phyloP scores from a whole-genome alignment of 1,140 invertebrate species.

The Drosophila nebulosa region DNA sequence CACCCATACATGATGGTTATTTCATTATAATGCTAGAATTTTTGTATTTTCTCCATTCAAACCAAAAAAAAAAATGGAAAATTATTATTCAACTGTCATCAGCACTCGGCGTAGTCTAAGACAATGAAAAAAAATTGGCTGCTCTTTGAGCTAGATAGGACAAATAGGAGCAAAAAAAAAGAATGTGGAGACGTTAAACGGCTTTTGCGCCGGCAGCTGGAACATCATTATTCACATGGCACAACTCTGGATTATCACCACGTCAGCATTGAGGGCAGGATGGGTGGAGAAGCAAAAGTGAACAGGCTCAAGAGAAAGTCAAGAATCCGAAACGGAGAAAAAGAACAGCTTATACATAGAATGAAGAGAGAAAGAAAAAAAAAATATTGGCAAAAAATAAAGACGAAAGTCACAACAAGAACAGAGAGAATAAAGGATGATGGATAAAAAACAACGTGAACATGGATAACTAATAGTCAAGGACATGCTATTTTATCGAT shows the following conservation, averaged over 20 bases:
- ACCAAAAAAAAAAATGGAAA: not conserved
- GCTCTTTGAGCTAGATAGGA: constrained; percentile 2
- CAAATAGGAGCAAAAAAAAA: not conserved
- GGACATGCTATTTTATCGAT: constrained; percentile 41
- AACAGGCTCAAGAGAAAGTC: constrained; percentile 36
- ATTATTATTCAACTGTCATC: constrained; percentile 64
- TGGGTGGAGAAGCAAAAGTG: constrained; percentile 17
- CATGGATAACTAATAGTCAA: constrained; percentile 36
- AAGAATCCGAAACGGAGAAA: constrained; percentile 3
- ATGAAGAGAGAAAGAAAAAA: constrained; percentile 8
- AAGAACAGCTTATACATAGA: not conserved
- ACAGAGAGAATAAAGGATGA: not conserved
- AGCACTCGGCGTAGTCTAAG: constrained; percentile 38
- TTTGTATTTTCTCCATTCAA: not conserved
- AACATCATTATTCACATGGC: constrained; percentile 69
- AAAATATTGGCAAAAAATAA: constrained; percentile 30
- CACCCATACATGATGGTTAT: not conserved
- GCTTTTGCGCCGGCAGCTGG: constrained; percentile 48
- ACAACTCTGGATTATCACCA: constrained; percentile 60
- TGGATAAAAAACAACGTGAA: constrained; percentile 28
- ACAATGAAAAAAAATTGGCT: constrained; percentile 60
- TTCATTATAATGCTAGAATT: not conserved
- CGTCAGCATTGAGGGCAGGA: not conserved
- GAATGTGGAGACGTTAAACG: constrained; percentile 22
- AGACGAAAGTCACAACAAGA: constrained; percentile 18